Base-by-base conservation (phyloP, 2,113 vertebrate genomes). In the Nycticryphes semicollaris region DNA sequence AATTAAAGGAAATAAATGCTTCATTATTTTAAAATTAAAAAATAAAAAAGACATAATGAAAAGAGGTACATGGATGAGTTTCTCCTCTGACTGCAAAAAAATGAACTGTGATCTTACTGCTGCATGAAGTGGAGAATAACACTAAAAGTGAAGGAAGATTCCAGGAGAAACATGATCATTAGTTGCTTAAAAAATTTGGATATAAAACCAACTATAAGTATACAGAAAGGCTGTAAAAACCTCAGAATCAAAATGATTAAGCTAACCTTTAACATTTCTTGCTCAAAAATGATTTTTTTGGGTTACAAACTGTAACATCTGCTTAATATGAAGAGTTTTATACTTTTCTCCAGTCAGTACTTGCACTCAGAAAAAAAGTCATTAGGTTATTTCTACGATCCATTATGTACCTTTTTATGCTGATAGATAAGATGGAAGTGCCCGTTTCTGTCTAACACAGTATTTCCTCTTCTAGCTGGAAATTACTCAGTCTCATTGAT, bases 121-220 rank as follows among this genome's bases (percentile, higher is more conserved):
- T 60, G 15, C 14, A 11, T 17, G 14, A 35, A 1, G 3, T 12
- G 25, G 23, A 33, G 2, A 7, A 41, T 25, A 9, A 2, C 31
- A 25, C 16, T 37, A 39, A 79, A 75, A 75, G 10, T 19, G 31
- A 25, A 27, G 4, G 21, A 54, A 57, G 10, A 33, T 66, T 63
- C 27, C 31, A 66, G 25, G 39, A 75, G 31, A 64, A 94, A 83
- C 14, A 33, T n/a, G 37, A 31, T 21, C 9, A 35, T 25, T 51
- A 60, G 27, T 22, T 50, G 12, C 4, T 48, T 81, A 45, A 35
- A 82, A 78, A 57, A 72, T 35, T 54, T 59, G 15, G 9, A 14
- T n/a, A 48, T 24, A 54, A 73, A 62, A 10, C 6, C 57, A 56
- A 24, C 20, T 0, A 53, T 45, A 69, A 74, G 39, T 47, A 13